Percentiles rank a stretch among this genome's conserved stretches.
phyloP scores from a whole-genome alignment of 2,888 invertebrate species.

The Pyrrhosoma nymphula region DNA sequence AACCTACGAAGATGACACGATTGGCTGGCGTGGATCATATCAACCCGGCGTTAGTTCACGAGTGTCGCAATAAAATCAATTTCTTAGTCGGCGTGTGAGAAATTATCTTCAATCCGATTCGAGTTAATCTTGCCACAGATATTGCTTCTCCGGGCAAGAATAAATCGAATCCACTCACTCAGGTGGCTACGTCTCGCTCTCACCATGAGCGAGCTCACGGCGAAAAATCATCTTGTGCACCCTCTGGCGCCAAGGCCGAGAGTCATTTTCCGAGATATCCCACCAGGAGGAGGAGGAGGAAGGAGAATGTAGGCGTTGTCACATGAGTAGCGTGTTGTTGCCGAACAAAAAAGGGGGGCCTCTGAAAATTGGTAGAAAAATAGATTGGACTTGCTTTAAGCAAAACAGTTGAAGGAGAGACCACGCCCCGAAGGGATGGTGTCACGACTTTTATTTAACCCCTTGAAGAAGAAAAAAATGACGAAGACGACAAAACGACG shows the following conservation, averaged over 20 bases:
- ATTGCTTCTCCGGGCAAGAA: too few species aligned
- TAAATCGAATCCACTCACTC: too few species aligned
- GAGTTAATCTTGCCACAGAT: too few species aligned
- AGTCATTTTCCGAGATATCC: not conserved
- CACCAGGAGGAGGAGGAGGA: not conserved
- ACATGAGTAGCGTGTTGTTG: not conserved
- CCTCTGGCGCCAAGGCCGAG: not conserved
- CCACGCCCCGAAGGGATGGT: slow-evolving; percentile 22
- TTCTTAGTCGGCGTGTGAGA: too few species aligned
- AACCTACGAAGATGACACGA: too few species aligned
- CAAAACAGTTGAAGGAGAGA: slow-evolving; percentile 35
- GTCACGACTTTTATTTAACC: slow-evolving; percentile 55
- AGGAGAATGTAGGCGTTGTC: not conserved
- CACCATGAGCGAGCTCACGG: too few species aligned
- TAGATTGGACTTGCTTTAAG: slow-evolving; percentile 22
- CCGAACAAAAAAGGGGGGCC: not conserved
- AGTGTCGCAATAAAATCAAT: too few species aligned
- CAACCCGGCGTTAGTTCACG: too few species aligned
- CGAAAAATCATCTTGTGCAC: not conserved
- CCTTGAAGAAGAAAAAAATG: not conserved
- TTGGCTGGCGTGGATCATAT: too few species aligned
- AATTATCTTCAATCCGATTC: too few species aligned
- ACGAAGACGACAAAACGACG: too few species aligned
- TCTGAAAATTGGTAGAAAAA: slow-evolving; percentile 32
- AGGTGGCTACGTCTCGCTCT: too few species aligned